Conservation (phyloP, 1,140 invertebrate genomes). For the Aphidius gifuensis region DNA sequence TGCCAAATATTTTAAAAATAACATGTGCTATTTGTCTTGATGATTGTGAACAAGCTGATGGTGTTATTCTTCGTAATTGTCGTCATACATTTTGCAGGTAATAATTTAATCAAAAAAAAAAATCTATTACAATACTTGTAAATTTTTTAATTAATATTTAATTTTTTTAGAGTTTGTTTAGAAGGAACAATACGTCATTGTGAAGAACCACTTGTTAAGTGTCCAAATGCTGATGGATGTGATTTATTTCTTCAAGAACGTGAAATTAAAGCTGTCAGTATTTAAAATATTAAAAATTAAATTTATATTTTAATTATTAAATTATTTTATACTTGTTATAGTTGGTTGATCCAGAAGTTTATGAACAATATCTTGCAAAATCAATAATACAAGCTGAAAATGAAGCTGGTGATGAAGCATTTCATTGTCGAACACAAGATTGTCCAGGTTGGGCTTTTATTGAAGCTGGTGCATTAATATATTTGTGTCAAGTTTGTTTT, state of each 20-base stretch:
- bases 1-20: conserved; percentile 70
- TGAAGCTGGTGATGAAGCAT: conserved; percentile 74
- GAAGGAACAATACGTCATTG: conserved; percentile 71
- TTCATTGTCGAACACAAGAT: conserved; percentile 88
- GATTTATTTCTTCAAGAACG: conserved; percentile 77
- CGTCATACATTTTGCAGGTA: conserved; percentile 85
- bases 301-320: too few species aligned
- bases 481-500: conserved; percentile 80
- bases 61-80: conserved; percentile 82
- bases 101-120: conserved; percentile 4
- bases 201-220: conserved; percentile 75
- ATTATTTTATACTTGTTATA: conserved; percentile 34
- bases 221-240: conserved; percentile 79
- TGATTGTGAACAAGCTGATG: conserved; percentile 63
- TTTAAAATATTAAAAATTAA: too few species aligned
- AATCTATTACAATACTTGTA: too few species aligned
- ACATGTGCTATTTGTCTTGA: conserved; percentile 84
- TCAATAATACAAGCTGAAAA: conserved; percentile 80
- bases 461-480: conserved; percentile 50
- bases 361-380: conserved; percentile 77
- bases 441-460: conserved; percentile 90
- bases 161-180: conserved; percentile 62
- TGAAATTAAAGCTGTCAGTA: conserved; percentile 78
- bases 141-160: not conserved
- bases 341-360: conserved; percentile 69